phyloP scores from a whole-genome alignment of 2,113 vertebrate species.

The Hemibagrus wyckioides region DNA sequence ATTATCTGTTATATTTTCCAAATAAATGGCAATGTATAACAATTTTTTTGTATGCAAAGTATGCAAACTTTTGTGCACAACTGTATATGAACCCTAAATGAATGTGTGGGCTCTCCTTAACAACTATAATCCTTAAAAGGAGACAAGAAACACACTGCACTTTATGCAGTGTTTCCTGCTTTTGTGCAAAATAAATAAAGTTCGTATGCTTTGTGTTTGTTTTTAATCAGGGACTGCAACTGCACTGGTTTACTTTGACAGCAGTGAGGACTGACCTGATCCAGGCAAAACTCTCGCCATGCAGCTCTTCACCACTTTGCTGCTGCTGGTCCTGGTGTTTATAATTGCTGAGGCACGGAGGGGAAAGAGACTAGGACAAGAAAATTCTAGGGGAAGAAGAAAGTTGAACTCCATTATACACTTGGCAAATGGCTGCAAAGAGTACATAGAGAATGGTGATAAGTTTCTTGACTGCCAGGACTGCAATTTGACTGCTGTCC shows the following conservation, averaged over 20 bases:
- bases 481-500: constrained; percentile 79
- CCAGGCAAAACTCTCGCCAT: constrained; percentile 76
- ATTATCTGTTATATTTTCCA: no score
- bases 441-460: constrained; percentile 83
- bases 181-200: neutral
- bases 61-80: neutral
- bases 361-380: constrained; percentile 61
- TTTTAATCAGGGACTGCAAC: constrained; percentile 68
- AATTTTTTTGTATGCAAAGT: no score
- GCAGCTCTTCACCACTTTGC: constrained; percentile 74
- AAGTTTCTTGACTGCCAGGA: constrained; percentile 95
- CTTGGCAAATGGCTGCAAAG: constrained; percentile 81
- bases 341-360: constrained; percentile 72
- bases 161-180: neutral
- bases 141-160: neutral
- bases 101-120: neutral
- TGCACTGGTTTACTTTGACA: constrained; percentile 66
- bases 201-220: constrained; percentile 16
- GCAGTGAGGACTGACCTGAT: constrained; percentile 46
- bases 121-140: neutral
- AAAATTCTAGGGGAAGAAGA: constrained; percentile 61
- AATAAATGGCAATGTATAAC: no score
- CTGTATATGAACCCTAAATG: no score
- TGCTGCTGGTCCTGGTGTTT: constrained; percentile 75
- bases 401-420: constrained; percentile 75